A percentile compares a stretch with the other conserved stretches of the same genome.
Evolutionary conservation across 2,113 vertebrate genomes (phyloP).

Genomic region (Rhinolophus sinicus): DNA sequence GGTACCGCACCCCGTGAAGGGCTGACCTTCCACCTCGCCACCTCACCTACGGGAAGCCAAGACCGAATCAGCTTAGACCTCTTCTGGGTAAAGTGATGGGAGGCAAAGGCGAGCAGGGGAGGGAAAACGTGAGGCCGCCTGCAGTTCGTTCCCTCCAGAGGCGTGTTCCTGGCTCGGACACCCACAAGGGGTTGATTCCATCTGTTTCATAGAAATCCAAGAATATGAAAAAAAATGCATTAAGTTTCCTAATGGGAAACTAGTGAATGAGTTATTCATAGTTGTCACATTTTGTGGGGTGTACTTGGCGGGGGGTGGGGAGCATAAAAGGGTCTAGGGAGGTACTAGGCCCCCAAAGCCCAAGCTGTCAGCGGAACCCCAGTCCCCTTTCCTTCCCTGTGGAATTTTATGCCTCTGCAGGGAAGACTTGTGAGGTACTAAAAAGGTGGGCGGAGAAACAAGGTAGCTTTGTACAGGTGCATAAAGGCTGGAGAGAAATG

Average conservation of each 20-base stretch:
- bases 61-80: background rate
- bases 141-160: background rate
- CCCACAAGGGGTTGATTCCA: background rate
- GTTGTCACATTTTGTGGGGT: fast-evolving
- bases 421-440: background rate
- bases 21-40: constrained; percentile 43
- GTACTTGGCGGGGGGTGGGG: fast-evolving
- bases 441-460: background rate
- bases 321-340: fast-evolving
- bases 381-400: background rate
- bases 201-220: background rate
- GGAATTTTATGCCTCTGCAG: background rate
- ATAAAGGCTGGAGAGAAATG: fast-evolving
- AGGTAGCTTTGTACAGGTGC: fast-evolving
- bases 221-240: fast-evolving
- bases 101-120: background rate
- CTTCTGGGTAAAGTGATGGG: constrained; percentile 24
- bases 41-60: background rate
- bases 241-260: background rate
- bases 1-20: constrained; percentile 36
- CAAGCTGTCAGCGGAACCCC: background rate
- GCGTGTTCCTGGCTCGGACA: background rate
- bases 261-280: fast-evolving
- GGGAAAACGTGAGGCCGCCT: fast-evolving
- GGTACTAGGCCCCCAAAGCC: background rate